A percentile compares a stretch with the other conserved stretches of the same genome.
These are phyloP conservation scores for Tricholauxania praeusta DNA, from an alignment of 2,888 invertebrate genomes.

Conservation along the genomic window DNA sequence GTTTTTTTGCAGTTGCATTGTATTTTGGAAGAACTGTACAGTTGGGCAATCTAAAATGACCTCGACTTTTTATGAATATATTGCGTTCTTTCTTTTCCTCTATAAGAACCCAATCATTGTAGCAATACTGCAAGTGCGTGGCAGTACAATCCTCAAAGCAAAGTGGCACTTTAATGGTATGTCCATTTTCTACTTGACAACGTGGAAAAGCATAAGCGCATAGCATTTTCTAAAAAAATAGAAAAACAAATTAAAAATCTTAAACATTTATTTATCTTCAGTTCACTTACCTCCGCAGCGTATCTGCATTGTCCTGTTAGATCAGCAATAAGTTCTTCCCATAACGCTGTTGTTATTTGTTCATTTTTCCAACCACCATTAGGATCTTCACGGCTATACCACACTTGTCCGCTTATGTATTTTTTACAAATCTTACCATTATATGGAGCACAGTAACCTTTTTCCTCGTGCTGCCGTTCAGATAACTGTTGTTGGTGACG, in stretches of 20 bases:
- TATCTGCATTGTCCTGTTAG: constrained; percentile 86
- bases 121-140: constrained; percentile 90
- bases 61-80: constrained; percentile 82
- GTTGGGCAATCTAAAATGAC: constrained; percentile 89
- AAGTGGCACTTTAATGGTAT: constrained; percentile 80
- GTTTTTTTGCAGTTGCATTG: constrained; percentile 72
- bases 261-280: neutral
- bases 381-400: constrained; percentile 78
- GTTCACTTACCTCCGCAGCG: constrained; percentile 79
- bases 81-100: constrained; percentile 88
- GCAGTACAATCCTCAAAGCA: constrained; percentile 96
- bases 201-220: constrained; percentile 94
- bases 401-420: constrained; percentile 77
- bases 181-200: constrained; percentile 77
- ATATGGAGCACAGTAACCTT: constrained; percentile 87
- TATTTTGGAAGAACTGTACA: constrained; percentile 85
- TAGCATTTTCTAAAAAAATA: constrained; percentile 77
- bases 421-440: constrained; percentile 85
- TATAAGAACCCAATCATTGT: constrained; percentile 91
- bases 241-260: neutral
- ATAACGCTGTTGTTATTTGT: constrained; percentile 83
- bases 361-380: constrained; percentile 84
- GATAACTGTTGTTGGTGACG: constrained; percentile 52
- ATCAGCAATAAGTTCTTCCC: constrained; percentile 86
- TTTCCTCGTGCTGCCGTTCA: constrained; percentile 56